These are phyloP conservation scores for Lontra canadensis DNA, from an alignment of 2,113 vertebrate species.

Conservation along the genomic window DNA sequence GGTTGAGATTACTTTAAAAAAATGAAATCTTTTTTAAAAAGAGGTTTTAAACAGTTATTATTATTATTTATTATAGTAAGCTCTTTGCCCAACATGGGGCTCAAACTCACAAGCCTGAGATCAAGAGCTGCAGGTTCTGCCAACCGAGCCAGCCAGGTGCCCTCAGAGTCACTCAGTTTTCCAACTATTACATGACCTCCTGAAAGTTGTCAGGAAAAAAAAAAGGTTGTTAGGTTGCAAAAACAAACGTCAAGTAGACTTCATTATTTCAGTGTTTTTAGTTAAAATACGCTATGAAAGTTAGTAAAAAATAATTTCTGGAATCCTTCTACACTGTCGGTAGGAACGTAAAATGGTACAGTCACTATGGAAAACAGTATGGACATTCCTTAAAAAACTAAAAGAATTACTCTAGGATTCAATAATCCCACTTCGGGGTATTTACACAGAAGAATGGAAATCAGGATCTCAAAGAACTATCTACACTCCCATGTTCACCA, in stretches of 20 bases:
- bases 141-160: not conserved
- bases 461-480: not conserved
- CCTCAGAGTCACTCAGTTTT: not conserved
- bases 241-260: not conserved
- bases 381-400: not conserved
- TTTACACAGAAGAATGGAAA: not conserved
- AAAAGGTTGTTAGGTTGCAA: not conserved
- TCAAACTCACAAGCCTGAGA: not conserved
- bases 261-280: constrained; percentile 12
- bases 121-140: not conserved
- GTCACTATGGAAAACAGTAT: not conserved
- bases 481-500: not conserved
- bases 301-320: not conserved
- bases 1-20: not conserved
- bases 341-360: not conserved
- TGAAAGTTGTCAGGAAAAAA: not conserved
- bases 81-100: no score
- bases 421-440: not conserved
- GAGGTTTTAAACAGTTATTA: no score
- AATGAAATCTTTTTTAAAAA: not conserved
- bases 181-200: not conserved
- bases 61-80: no score
- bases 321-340: not conserved
- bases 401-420: not conserved
- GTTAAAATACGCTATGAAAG: constrained; percentile 15